Evolutionary conservation across 2,113 vertebrate species (phyloP).

Genomic region (Albula glossodonta): DNA sequence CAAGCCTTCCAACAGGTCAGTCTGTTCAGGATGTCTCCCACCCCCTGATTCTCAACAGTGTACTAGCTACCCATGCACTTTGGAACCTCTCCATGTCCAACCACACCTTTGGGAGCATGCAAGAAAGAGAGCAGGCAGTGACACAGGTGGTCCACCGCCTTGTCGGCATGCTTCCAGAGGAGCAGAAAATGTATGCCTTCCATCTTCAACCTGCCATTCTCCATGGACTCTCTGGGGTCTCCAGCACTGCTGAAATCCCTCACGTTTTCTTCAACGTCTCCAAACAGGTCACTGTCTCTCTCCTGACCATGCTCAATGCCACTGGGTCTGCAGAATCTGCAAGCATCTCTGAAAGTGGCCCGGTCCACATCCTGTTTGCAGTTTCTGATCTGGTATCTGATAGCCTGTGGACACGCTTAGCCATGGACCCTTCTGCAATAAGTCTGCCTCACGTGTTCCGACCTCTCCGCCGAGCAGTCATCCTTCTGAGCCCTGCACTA

Average conservation of each 20-base stretch:
- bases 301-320: conserved; percentile 38
- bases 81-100: conserved; percentile 43
- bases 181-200: conserved; percentile 21
- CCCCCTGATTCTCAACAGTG: conserved; percentile 38
- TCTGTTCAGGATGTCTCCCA: conserved; percentile 25
- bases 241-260: conserved; percentile 36
- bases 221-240: conserved; percentile 31
- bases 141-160: conserved; percentile 20
- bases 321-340: conserved; percentile 19
- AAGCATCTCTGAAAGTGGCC: conserved; percentile 1
- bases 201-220: conserved; percentile 27
- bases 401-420: conserved; percentile 32
- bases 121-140: conserved; percentile 25
- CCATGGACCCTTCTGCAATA: conserved; percentile 4
- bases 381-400: conserved; percentile 39
- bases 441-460: conserved; percentile 17
- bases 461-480: conserved; percentile 21
- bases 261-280: conserved; percentile 40
- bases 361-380: conserved; percentile 24
- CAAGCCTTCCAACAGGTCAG: conserved; percentile 29
- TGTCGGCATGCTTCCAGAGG: conserved; percentile 26
- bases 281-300: conserved; percentile 29
- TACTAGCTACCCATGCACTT: conserved; percentile 37
- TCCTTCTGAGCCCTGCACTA: conserved; percentile 25
- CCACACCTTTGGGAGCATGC: conserved; percentile 16